Base-by-base conservation (phyloP, 2,113 vertebrate species). In the Scomber japonicus region DNA sequence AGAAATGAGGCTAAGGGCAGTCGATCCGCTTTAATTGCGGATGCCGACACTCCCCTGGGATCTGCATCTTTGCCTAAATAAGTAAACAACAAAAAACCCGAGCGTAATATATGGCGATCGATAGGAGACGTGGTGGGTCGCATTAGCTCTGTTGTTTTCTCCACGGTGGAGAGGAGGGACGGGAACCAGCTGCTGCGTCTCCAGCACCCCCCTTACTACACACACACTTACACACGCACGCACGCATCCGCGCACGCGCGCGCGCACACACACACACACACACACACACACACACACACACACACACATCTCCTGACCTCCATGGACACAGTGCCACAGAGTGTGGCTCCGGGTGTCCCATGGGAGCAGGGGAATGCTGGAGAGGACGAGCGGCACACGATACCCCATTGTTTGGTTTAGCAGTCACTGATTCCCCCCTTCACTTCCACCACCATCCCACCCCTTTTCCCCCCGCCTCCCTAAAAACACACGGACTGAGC, bases 311-410 rank as follows among this genome's bases (percentile, higher is more conserved):
- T 30, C 63, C 56, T 91, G 92, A 93, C 94, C 92, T 93, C 89
- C 62, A 76, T 64, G 87, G 91, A 91, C 92, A 77, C 81, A 64
- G 88, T 87, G 85, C 87, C 89, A 85, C 91, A 71, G 44, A 91
- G 88, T 93, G 92, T 89, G 92, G 90, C 82, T 87, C 65, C 55
- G 79, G 63, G 69, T 78, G 83, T 94, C 93, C 94, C 93, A 51
- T 80, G 92, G 93, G 94, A 92, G 79, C 81, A 60, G 62, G 89
- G 91, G 88, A 91, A 91, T 92, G 88, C 88, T 72, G 91, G 80
- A 78, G 88, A 90, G 88, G 86, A 91, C 88, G 91, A 93, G 91
- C 89, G 94, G 93, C 94, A 95, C 94, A 95, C 94, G 94, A 95
- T 92, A 84, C 75, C 80, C 90, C 86, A 93, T 95, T 95, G 93